Evolutionary conservation across 1,140 invertebrate genomes (phyloP).

Genomic region (Drosophila auraria): DNA sequence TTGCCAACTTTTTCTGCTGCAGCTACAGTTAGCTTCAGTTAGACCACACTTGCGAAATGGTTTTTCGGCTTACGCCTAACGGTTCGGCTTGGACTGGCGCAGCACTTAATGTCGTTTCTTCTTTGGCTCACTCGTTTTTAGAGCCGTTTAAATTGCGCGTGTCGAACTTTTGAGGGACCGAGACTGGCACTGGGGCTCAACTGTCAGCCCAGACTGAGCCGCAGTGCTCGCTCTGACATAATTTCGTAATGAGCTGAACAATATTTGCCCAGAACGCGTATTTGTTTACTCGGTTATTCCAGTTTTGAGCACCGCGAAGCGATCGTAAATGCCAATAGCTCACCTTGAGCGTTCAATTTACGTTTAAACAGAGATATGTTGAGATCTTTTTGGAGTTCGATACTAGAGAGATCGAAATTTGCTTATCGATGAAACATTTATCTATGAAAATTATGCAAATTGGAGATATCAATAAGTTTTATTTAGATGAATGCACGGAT

Average conservation of each 20-base stretch:
- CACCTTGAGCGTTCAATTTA: constrained; percentile 59
- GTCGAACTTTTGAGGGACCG: constrained; percentile 35
- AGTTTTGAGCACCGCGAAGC: constrained; percentile 25
- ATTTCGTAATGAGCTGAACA: constrained; percentile 47
- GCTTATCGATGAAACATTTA: background rate
- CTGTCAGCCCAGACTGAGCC: constrained; percentile 11
- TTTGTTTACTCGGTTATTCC: constrained; percentile 50
- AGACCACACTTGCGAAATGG: constrained; percentile 53
- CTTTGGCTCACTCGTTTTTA: constrained; percentile 41
- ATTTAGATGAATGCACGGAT: background rate
- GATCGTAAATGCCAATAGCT: constrained; percentile 64
- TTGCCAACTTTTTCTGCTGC: constrained; percentile 38
- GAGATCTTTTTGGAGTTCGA: background rate
- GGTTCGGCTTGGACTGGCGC: constrained; percentile 54
- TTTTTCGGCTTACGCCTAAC: constrained; percentile 51
- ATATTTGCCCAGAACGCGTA: constrained; percentile 40
- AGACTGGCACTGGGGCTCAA: constrained; percentile 4
- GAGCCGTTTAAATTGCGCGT: constrained; percentile 52
- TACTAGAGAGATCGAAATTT: background rate
- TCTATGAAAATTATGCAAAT: background rate
- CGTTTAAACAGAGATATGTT: background rate
- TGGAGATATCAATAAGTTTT: background rate
- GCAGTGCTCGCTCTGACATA: constrained; percentile 34
- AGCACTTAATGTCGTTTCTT: constrained; percentile 60
- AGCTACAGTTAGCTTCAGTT: constrained; percentile 56